Percentiles rank a stretch among this genome's conserved stretches.
phyloP scores from a whole-genome alignment of 2,888 invertebrate species.

The Druceiella hillmani region DNA sequence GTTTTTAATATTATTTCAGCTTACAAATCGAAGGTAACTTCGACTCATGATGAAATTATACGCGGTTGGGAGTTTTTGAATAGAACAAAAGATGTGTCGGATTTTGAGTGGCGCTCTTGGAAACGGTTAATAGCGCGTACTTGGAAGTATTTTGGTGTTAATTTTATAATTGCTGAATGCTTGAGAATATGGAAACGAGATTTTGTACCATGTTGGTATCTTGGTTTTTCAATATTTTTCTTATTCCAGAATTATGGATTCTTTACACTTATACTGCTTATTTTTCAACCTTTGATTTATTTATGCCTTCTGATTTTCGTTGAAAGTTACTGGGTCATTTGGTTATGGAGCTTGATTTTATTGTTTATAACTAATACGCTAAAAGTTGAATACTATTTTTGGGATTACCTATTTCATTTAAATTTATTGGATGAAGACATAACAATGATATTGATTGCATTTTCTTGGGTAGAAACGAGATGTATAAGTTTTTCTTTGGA shows the following conservation, averaged over 20 bases:
- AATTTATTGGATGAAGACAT: constrained; percentile 46
- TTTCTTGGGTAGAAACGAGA: constrained; percentile 69
- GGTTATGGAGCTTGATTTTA: constrained; percentile 48
- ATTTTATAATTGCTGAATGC: constrained; percentile 50
- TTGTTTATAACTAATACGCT: constrained; percentile 49
- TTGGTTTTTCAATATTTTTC: constrained; percentile 44
- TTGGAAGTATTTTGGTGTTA: constrained; percentile 51
- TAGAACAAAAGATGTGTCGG: constrained; percentile 59
- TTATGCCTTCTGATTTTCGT: constrained; percentile 39
- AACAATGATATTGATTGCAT: constrained; percentile 48
- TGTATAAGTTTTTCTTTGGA: constrained; percentile 73
- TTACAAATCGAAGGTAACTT: constrained; percentile 27
- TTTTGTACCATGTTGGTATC: constrained; percentile 50
- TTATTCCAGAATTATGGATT: constrained; percentile 43
- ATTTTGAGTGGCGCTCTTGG: constrained; percentile 68
- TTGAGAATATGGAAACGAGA: constrained; percentile 32
- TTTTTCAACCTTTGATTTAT: constrained; percentile 53
- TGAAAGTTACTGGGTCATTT: constrained; percentile 46
- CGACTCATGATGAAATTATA: constrained; percentile 42
- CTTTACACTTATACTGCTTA: constrained; percentile 43
- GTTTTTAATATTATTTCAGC: constrained; percentile 35
- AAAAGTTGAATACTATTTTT: constrained; percentile 43
- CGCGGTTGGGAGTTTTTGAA: constrained; percentile 53
- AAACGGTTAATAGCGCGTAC: constrained; percentile 47
- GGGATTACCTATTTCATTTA: constrained; percentile 40